phyloP scores from a whole-genome alignment of 2,888 invertebrate genomes.

The Sepiola atlantica region DNA sequence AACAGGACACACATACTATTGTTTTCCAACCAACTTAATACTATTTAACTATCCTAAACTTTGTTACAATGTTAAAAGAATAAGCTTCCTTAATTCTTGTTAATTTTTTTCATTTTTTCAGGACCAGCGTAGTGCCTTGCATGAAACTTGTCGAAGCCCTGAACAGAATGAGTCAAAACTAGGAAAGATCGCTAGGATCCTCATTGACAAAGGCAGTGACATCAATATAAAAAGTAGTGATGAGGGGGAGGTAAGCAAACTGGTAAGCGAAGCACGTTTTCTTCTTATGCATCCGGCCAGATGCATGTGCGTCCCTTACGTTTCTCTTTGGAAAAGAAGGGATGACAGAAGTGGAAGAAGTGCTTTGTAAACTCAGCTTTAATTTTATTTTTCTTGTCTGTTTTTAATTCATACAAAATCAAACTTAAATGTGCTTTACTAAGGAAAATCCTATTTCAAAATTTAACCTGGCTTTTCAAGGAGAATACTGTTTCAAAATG shows the following conservation, averaged over 20 bases:
- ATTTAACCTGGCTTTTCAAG: no score
- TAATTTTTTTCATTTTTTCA: constrained; percentile 49
- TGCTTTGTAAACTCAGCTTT: constrained; percentile 45
- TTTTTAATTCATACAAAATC: constrained; percentile 18
- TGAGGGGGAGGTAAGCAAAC: constrained; percentile 66
- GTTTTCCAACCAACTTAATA: no score
- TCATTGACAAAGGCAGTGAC: constrained; percentile 67
- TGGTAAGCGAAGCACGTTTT: constrained; percentile 43
- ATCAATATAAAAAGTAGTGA: constrained; percentile 72
- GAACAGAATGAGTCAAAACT: constrained; percentile 65
- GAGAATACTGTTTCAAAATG: no score
- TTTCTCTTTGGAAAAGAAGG: background rate
- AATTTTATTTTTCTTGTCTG: background rate
- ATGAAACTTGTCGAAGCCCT: constrained; percentile 73
- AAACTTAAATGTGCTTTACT: background rate
- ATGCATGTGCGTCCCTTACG: background rate
- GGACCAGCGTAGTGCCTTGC: constrained; percentile 72
- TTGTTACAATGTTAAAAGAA: no score
- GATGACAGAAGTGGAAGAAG: constrained; percentile 23
- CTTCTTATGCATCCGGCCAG: constrained; percentile 24
- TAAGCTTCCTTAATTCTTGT: background rate
- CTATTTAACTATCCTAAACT: no score
- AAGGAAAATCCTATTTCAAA: no score
- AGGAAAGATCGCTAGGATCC: constrained; percentile 63
- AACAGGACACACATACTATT: no score